Conservation (phyloP, 2,888 invertebrate species). For the Oasisia sp. region DNA sequence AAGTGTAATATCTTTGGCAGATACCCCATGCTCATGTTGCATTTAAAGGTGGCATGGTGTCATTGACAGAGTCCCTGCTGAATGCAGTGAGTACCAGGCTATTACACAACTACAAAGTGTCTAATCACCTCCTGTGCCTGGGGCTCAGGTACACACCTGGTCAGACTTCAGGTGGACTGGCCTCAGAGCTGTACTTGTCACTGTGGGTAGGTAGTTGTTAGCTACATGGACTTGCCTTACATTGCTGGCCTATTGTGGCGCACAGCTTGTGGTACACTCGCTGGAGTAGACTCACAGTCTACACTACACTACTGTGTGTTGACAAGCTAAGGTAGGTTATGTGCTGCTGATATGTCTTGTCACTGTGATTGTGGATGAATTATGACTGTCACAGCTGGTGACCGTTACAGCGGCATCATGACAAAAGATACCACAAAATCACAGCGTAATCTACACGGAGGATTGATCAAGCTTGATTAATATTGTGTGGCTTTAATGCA, state of each 20-base stretch:
- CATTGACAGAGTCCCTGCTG: not conserved
- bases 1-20: not conserved
- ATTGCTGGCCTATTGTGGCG: not conserved
- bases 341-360: not conserved
- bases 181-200: not conserved
- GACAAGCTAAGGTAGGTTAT: not conserved
- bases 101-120: constrained; percentile 7
- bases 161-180: not conserved
- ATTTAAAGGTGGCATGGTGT: not conserved
- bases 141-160: not conserved
- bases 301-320: not conserved
- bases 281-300: not conserved
- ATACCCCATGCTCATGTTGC: not conserved
- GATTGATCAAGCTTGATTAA: not conserved
- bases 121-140: constrained; percentile 5
- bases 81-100: not conserved
- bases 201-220: not conserved
- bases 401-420: not conserved
- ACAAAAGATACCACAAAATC: not conserved
- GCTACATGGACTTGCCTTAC: not conserved
- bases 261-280: not conserved
- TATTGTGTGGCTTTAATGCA: not conserved
- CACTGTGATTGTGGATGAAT: not conserved
- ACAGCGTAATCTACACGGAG: not conserved
- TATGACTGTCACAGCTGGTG: not conserved